Base-by-base conservation (phyloP, 2,888 invertebrate species). In the Gryllus longicercus region DNA sequence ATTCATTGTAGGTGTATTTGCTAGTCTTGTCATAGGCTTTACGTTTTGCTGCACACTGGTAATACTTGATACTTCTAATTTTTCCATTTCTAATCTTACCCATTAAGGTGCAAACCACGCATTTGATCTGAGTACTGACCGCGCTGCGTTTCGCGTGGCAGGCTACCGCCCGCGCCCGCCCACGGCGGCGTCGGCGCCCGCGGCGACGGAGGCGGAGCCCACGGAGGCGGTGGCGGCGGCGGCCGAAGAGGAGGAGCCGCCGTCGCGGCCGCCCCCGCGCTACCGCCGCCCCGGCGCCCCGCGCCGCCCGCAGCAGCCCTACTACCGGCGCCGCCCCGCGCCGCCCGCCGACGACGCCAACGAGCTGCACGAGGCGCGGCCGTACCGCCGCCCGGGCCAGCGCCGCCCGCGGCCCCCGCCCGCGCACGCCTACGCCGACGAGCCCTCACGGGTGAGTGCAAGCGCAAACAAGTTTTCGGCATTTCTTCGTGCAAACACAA, bases 171-270 rank as follows among this genome's bases (percentile, higher is more conserved):
- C 2, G 63, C 63, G 63, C 11, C 63, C 75, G 21, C 25, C 79
- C 0, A 12, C 79, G 16, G 50, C 75, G 8, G 75, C 79, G n/a
- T 74, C 79, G 25, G 75, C 79, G 38, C 74, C 79, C 49, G 51
- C 79, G n/a, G 38, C 79, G 4, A 74, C 78, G 25, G 38, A 63
- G 23, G 21, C 51, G 51, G 50, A 23, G 79, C n/a, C 75, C 14
- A 21, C 79, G 1, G 25, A 50, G 18, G 38, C 38, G 75, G 49
- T 49, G n/a, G 77, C 79, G 14, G 38, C 79, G 1, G 25, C 78
- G 25, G 38, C 14, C 5, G 38, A 2, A 49, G 49, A 51, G n/a
- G 77, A 76, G 14, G 77, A 79, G 76, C 74, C 5, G n/a, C 16
- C 3, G 3, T 4, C 63, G n/a, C n/a, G 16, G 11, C 63, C 63